Conservation (phyloP, 2,888 invertebrate species). For the Meiosimyza platycephala region DNA sequence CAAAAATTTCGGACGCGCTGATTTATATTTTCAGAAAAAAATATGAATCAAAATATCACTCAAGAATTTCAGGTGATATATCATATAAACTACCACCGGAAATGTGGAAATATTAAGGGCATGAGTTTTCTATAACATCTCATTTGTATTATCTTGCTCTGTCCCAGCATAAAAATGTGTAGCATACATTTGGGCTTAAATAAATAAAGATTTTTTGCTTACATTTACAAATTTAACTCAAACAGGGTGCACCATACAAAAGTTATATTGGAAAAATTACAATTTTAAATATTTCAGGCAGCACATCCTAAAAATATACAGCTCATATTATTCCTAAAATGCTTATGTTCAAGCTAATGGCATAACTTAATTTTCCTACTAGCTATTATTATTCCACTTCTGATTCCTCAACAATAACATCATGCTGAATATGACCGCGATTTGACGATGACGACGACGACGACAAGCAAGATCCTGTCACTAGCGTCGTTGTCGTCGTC, state of each 20-base stretch:
- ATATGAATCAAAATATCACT: no score
- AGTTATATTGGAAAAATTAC: background rate
- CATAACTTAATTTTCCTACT: background rate
- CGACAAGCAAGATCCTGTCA: conserved; percentile 17
- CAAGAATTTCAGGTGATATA: no score
- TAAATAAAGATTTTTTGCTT: background rate
- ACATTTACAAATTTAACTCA: no score
- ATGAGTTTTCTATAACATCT: no score
- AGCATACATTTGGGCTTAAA: conserved; percentile 2
- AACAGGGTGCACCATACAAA: background rate
- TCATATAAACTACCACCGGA: no score
- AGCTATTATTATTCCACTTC: conserved; percentile 49
- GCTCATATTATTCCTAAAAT: background rate
- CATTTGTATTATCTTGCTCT: no score
- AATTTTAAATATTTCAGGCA: background rate
- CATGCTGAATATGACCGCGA: conserved; percentile 49
- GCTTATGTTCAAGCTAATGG: conserved; percentile 4
- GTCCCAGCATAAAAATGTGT: background rate
- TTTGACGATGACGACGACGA: background rate
- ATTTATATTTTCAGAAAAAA: no score
- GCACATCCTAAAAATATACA: conserved; percentile 7
- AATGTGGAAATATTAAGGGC: no score
- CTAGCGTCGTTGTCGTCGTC: background rate
- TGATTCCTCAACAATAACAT: conserved; percentile 54
- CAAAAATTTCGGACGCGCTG: no score